Conservation (phyloP, 2,888 invertebrate species). For the Noctua comes region DNA sequence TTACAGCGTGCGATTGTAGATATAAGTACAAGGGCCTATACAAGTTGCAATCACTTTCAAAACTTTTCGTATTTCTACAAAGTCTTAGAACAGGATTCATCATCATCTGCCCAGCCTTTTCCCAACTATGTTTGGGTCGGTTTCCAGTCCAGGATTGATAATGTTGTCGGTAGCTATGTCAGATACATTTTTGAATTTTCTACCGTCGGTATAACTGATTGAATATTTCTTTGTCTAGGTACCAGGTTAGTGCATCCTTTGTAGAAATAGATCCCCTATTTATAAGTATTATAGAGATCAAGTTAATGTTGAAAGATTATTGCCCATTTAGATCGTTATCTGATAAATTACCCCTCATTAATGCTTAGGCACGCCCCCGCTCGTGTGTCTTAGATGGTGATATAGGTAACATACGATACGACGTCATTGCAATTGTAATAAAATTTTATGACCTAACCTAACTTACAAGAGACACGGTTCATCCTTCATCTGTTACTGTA, state of each 20-base stretch:
- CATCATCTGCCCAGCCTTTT: background rate
- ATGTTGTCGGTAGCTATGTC: background rate
- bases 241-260: slow-evolving; percentile 14
- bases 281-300: background rate
- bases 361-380: slow-evolving; percentile 5
- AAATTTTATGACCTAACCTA: slow-evolving; percentile 8
- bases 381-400: background rate
- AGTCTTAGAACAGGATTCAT: background rate
- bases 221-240: background rate
- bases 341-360: slow-evolving; percentile 26
- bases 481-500: background rate
- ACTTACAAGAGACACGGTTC: background rate
- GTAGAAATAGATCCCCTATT: slow-evolving; percentile 18
- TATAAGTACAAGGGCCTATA: background rate
- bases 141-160: background rate
- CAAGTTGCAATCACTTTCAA: background rate
- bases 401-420: slow-evolving; percentile 1
- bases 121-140: background rate
- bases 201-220: too few relatives aligned
- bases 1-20: slow-evolving; percentile 17
- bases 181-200: background rate
- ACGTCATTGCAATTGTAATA: slow-evolving; percentile 15
- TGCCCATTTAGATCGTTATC: slow-evolving; percentile 26
- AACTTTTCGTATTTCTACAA: background rate
- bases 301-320: slow-evolving; percentile 11